phyloP scores from a whole-genome alignment of 2,888 invertebrate species.

The Drosophila subquinaria region DNA sequence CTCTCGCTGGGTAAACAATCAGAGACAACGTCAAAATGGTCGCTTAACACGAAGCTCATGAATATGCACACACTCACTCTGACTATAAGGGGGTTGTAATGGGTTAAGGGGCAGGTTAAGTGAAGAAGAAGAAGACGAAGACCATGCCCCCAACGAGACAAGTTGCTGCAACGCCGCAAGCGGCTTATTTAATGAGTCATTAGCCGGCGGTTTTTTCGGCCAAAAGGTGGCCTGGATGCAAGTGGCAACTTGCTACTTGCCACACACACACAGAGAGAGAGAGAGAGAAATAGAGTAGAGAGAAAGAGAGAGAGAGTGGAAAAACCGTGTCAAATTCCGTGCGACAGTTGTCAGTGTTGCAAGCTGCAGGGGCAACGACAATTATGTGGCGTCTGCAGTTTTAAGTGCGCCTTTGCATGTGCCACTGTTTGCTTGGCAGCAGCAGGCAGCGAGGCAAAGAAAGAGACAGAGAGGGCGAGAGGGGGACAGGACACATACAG shows the following conservation, averaged over 20 bases:
- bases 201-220: slow-evolving; percentile 45
- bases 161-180: slow-evolving; percentile 42
- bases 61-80: slow-evolving; percentile 66
- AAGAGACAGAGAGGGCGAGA: neutral
- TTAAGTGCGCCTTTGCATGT: slow-evolving; percentile 78
- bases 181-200: slow-evolving; percentile 77
- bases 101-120: neutral
- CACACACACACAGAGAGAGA: neutral
- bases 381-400: slow-evolving; percentile 79
- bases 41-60: slow-evolving; percentile 79
- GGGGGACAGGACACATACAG: slow-evolving; percentile 2
- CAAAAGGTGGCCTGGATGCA: slow-evolving; percentile 50
- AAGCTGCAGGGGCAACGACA: slow-evolving; percentile 57
- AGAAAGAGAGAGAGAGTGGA: neutral
- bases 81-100: neutral
- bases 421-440: slow-evolving; percentile 61
- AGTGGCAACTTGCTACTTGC: slow-evolving; percentile 22
- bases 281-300: neutral
- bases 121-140: slow-evolving; percentile 18
- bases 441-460: neutral
- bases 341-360: slow-evolving; percentile 73
- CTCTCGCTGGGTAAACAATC: slow-evolving; percentile 58
- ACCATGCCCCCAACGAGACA: slow-evolving; percentile 19
- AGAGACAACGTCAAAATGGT: slow-evolving; percentile 70
- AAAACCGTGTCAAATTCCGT: slow-evolving; percentile 67